These are phyloP conservation scores for Takifugu ocellatus DNA, from an alignment of 2,797 vertebrate species.

Conservation along the genomic window DNA sequence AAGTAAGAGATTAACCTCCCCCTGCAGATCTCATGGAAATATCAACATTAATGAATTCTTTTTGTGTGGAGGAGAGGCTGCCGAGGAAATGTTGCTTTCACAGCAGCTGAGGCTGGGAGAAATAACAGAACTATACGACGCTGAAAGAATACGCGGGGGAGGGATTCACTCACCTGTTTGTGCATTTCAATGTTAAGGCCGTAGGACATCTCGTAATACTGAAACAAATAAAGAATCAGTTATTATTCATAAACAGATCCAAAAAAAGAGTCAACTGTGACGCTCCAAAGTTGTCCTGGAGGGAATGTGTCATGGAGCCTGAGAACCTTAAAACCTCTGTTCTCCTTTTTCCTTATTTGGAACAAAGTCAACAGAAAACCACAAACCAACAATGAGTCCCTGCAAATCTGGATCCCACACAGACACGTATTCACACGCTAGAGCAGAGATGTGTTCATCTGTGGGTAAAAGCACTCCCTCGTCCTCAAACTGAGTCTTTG, in stretches of 20 bases:
- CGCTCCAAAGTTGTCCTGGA: too few species aligned
- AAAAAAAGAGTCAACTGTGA: too few species aligned
- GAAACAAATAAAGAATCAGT: slow-evolving; percentile 45
- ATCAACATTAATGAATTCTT: too few species aligned
- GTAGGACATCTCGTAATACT: slow-evolving; percentile 84
- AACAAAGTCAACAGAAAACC: not conserved
- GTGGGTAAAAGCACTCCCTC: not conserved
- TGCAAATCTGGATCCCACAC: not conserved
- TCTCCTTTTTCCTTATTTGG: not conserved
- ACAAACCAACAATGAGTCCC: not conserved
- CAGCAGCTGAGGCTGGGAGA: not conserved
- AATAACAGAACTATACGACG: slow-evolving; percentile 17
- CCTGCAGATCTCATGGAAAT: too few species aligned
- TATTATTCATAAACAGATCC: not conserved
- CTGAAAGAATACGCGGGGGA: slow-evolving; percentile 3
- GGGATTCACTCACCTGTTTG: slow-evolving; percentile 74
- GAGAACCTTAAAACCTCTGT: not conserved
- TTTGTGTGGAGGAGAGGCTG: too few species aligned
- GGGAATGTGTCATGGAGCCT: not conserved
- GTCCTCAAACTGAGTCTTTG: not conserved
- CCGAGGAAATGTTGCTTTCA: slow-evolving; percentile 2
- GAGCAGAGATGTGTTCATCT: slow-evolving; percentile 5
- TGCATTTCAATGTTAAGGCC: slow-evolving; percentile 82
- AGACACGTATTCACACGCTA: not conserved
- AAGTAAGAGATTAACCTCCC: too few species aligned